These are phyloP conservation scores for Lepidurus packardi DNA, from an alignment of 1,140 invertebrate species.

Conservation along the genomic window DNA sequence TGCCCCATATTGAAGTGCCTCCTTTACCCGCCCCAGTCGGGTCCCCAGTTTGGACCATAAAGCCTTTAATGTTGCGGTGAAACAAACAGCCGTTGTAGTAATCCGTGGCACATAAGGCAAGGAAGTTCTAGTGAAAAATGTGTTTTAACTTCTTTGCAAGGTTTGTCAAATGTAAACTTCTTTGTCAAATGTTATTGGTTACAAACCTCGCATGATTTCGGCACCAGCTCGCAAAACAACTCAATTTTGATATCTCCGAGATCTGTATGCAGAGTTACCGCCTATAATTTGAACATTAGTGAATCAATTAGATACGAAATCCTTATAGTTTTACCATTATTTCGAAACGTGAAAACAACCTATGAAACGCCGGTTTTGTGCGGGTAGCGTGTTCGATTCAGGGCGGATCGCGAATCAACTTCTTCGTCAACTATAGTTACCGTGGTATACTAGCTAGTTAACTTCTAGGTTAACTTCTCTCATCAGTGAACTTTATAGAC, in stretches of 20 bases:
- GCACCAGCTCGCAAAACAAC: slow-evolving; percentile 28
- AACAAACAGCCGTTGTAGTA: slow-evolving; percentile 93
- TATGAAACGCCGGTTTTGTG: no score
- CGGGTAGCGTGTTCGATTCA: no score
- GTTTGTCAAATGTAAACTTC: no score
- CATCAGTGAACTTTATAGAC: no score
- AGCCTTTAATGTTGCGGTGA: slow-evolving; percentile 97
- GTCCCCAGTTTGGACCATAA: slow-evolving; percentile 96
- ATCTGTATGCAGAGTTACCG: slow-evolving; percentile 32
- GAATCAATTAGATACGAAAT: not conserved
- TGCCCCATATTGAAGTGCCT: slow-evolving; percentile 83
- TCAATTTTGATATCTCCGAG: slow-evolving; percentile 32
- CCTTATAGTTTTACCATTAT: not conserved
- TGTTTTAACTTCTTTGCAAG: not conserved
- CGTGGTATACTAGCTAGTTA: no score
- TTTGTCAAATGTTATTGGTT: no score
- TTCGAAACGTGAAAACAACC: not conserved
- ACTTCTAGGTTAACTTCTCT: no score
- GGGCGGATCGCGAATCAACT: no score
- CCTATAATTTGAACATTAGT: slow-evolving; percentile 8
- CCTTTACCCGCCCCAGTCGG: slow-evolving; percentile 92
- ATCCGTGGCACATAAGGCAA: slow-evolving; percentile 90
- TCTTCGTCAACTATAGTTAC: no score
- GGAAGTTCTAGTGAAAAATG: slow-evolving; percentile 73
- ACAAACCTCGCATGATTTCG: slow-evolving; percentile 28